A percentile compares a stretch with the other conserved stretches of the same genome.
These are phyloP conservation scores for Wasmannia auropunctata DNA, from an alignment of 1,140 invertebrate genomes.

Conservation along the genomic window DNA sequence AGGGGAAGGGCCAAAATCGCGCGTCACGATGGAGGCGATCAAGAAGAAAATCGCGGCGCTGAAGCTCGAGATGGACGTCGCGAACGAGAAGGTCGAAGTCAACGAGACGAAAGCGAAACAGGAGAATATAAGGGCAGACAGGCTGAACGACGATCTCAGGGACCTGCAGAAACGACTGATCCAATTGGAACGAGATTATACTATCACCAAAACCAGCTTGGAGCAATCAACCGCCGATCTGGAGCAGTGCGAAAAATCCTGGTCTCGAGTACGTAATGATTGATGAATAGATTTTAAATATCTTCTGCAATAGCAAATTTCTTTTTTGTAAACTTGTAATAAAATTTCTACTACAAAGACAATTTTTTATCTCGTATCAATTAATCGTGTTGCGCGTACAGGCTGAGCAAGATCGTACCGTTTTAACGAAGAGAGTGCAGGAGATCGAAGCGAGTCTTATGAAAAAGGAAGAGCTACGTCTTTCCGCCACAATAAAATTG, in stretches of 20 bases:
- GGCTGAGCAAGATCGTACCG: constrained; percentile 92
- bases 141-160: constrained; percentile 90
- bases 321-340: background rate
- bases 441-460: constrained; percentile 92
- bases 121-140: constrained; percentile 89
- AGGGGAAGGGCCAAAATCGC: constrained; percentile 36
- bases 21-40: constrained; percentile 91
- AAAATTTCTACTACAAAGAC: background rate
- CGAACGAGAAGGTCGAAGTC: constrained; percentile 91
- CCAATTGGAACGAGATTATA: constrained; percentile 89
- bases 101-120: constrained; percentile 90
- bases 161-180: constrained; percentile 90
- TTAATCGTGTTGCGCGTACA: constrained; percentile 76
- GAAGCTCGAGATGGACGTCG: constrained; percentile 93
- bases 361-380: constrained; percentile 1
- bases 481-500: constrained; percentile 89
- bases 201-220: constrained; percentile 88
- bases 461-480: constrained; percentile 91
- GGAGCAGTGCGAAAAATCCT: constrained; percentile 90
- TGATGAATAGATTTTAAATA: background rate
- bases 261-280: constrained; percentile 80
- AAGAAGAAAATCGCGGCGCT: constrained; percentile 95
- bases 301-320: background rate
- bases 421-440: constrained; percentile 91
- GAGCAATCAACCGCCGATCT: constrained; percentile 88